Evolutionary conservation across 2,797 vertebrate species (phyloP).

Genomic region (Pogoniulus pusillus): DNA sequence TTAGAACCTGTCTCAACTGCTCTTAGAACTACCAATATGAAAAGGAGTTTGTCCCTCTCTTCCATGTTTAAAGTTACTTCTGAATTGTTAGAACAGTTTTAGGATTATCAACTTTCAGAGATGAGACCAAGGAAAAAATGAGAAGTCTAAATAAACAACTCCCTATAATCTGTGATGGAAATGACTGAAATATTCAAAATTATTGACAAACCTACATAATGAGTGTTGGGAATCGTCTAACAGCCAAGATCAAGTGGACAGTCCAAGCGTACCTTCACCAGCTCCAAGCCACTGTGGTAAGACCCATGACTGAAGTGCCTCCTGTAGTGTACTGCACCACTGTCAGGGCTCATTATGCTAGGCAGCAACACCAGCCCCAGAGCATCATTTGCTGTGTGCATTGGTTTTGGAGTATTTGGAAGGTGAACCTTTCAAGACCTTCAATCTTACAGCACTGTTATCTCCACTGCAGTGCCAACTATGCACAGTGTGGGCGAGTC

Average conservation of each 20-base stretch:
- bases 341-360: fast-evolving
- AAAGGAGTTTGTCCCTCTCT: background rate
- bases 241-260: background rate
- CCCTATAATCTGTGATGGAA: background rate
- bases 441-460: background rate
- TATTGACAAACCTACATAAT: background rate
- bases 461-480: background rate
- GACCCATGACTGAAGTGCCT: background rate
- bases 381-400: background rate
- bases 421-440: background rate
- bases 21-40: background rate
- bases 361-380: background rate
- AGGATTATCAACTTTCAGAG: background rate
- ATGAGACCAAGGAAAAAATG: too few species aligned
- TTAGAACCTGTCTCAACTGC: background rate
- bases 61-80: background rate
- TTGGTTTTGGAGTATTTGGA: background rate
- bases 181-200: background rate
- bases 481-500: background rate
- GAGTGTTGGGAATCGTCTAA: background rate
- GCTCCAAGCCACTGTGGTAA: background rate
- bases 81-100: background rate
- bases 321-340: too few species aligned
- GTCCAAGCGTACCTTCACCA: background rate
- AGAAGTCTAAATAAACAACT: background rate